Base-by-base conservation (phyloP, 2,797 vertebrate species). In the Miichthys miiuy region DNA sequence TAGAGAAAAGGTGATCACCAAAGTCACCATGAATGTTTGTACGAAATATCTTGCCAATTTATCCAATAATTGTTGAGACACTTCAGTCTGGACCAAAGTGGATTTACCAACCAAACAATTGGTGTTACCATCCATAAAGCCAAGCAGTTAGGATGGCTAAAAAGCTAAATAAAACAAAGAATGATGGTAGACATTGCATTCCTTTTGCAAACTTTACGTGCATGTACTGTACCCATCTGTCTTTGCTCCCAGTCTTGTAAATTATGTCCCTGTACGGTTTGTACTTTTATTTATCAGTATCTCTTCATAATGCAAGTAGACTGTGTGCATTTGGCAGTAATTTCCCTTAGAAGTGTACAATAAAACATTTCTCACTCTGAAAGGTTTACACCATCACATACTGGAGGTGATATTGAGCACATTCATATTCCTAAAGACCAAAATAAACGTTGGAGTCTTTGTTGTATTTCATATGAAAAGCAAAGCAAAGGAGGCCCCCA, bases 301-400 rank as follows among this genome's bases (percentile, higher is more conserved):
- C 18, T 66, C 30, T 30, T 72, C 2, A 5, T 67, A 79, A 73
- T 72, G n/a, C 76, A 72, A 77, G 58, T 62, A 65, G 62, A 69
- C 46, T 5, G 18, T 27, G 51, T 68, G 38, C 68, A 52, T n/a
- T 75, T 2, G 0, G 51, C 70, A 38, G 50, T 41, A 13, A 58
- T 50, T 74, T 41, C 41, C 51, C 54, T 60, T 51, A 64, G 54
- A 60, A 41, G 63, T 54, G 34, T 51, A 72, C 21, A 77, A 64
- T 79, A 63, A 62, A 84, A 81, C 67, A 63, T 57, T 38, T 71
- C 34, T 61, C 47, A 25, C 30, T 47, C 93, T 94, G 84, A 87
- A 87, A 93, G 10, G 70, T 89, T 79, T 85, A 81, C 88, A 93
- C 92, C 25, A 23, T 94, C 90, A 94, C 93, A 94, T 90, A 38